phyloP scores from a whole-genome alignment of 1,140 invertebrate genomes.

The Maniola jurtina region DNA sequence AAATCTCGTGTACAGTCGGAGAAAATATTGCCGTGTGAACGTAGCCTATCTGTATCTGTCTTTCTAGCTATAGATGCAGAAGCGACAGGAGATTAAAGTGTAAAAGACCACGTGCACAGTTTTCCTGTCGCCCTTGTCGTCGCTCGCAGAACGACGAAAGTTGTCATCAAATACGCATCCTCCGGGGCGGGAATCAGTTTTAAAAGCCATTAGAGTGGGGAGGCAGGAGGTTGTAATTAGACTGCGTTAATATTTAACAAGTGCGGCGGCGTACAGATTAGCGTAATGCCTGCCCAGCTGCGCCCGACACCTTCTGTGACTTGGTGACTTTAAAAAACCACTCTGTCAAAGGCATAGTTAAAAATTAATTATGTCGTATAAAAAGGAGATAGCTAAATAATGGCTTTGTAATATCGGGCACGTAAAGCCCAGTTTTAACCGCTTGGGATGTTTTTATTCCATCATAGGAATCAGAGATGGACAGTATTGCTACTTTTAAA shows the following conservation, averaged over 20 bases:
- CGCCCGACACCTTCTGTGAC: constrained; percentile 57
- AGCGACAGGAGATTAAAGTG: constrained; percentile 45
- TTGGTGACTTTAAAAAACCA: constrained; percentile 64
- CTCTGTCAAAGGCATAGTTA: constrained; percentile 60
- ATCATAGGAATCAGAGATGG: constrained; percentile 17
- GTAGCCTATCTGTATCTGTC: constrained; percentile 10
- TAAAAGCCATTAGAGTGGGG: constrained; percentile 75
- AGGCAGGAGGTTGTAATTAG: constrained; percentile 68
- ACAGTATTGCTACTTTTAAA: too few relatives aligned
- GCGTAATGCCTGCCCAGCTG: constrained; percentile 59
- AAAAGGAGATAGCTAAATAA: constrained; percentile 55
- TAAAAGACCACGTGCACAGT: constrained; percentile 42
- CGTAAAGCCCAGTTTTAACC: constrained; percentile 16
- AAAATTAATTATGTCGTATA: constrained; percentile 68
- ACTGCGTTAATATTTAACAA: constrained; percentile 78
- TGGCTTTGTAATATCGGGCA: constrained; percentile 53
- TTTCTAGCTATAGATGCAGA: constrained; percentile 16
- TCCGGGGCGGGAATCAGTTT: constrained; percentile 75
- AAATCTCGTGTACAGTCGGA: too few relatives aligned
- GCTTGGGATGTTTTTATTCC: constrained; percentile 39
- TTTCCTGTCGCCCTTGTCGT: constrained; percentile 35
- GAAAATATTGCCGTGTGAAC: too few relatives aligned
- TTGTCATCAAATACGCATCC: constrained; percentile 78
- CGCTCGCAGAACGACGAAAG: constrained; percentile 53
- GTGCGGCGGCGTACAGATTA: constrained; percentile 70